Evolutionary conservation across 2,797 vertebrate species (phyloP), one percentile per base, ranked within the genome.

Genomic region (Phoebastria nigripes): DNA sequence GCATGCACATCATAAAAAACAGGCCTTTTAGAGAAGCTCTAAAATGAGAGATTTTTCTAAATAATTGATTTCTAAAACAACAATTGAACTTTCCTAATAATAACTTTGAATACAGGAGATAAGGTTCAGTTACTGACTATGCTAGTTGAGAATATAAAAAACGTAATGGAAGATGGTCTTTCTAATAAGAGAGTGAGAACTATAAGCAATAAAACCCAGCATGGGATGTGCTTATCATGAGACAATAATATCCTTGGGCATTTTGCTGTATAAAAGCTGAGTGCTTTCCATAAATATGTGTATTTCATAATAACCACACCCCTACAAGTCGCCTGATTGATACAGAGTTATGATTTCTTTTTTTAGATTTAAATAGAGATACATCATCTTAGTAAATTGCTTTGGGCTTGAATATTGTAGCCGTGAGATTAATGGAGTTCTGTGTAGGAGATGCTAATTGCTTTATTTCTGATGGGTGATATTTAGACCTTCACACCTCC

Each of bases 101-200:
- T 94, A 94, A 94, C 81, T 95, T 96, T 73, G 89, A 96, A 90
- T 77, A 87, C 82, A 72, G 72, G 63, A 76, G 69, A 93, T 93
- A 93, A 90, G 88, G 91, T 87, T 96, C 93, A 78, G 80, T 90
- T 93, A 85, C 83, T 93, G 41, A 88, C 74, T 83, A 20, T 95
- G 35, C 35, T 82, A 78, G 83, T 51, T 73, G 78, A 79, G 90
- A 93, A 91, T 82, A 94, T 51, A 91, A 96, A 97, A 95, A 94
- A 61, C 65, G 67, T 97, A 92, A 93, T 92, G 83, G 72, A 94
- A 96, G 81, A 89, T 84, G 31, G 42, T 87, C 82, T 90, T 95
- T 94, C 80, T 96, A 93, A 94, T 96, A 97, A 93, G 63, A 69
- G 87, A 88, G 55, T 86, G 71, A 84, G 95, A 96, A 96, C 96